These are phyloP conservation scores for Microtus ochrogaster DNA, from an alignment of 2,113 vertebrate species.

Conservation along the genomic window DNA sequence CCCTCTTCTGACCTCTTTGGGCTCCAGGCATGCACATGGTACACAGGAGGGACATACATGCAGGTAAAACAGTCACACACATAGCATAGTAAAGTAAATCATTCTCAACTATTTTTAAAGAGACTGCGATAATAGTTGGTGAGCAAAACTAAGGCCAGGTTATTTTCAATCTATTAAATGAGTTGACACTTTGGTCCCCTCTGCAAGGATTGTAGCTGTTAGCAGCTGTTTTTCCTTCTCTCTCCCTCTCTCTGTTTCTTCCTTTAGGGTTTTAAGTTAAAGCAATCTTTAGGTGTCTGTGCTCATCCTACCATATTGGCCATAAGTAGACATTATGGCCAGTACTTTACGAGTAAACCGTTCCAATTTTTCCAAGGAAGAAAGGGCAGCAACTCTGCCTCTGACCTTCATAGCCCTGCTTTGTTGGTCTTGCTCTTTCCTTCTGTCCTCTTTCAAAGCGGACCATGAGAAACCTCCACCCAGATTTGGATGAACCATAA, in stretches of 20 bases:
- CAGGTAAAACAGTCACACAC: no score
- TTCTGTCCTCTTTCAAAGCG: conserved; percentile 53
- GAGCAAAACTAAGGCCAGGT: not conserved
- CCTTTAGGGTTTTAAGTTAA: conserved; percentile 17
- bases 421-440: conserved; percentile 21
- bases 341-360: not conserved
- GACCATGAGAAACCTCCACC: conserved; percentile 53
- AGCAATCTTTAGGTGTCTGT: not conserved
- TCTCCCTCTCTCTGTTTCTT: not conserved
- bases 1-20: not conserved
- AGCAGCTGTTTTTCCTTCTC: not conserved
- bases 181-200: not conserved
- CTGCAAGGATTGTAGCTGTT: not conserved
- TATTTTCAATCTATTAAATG: not conserved
- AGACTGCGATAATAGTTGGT: not conserved
- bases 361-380: not conserved
- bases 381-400: not conserved
- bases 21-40: not conserved
- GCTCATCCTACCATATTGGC: not conserved
- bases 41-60: not conserved
- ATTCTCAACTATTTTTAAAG: not conserved
- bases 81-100: not conserved
- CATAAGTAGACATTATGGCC: not conserved
- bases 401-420: not conserved
- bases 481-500: not conserved